phyloP scores from a whole-genome alignment of 2,113 vertebrate species.

The Condylura cristata region DNA sequence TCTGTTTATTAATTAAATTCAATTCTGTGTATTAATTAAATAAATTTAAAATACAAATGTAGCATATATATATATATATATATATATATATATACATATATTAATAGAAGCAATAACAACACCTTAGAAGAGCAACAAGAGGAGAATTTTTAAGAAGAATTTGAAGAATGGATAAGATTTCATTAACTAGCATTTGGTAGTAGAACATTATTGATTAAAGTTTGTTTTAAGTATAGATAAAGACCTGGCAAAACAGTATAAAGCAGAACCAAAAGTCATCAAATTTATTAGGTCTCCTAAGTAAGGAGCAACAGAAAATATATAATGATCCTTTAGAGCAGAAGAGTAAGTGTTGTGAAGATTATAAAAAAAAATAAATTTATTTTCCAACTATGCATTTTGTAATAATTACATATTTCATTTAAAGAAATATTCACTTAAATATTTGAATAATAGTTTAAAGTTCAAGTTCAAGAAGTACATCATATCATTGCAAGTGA shows the following conservation, averaged over 20 bases:
- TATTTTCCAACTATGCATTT: background rate
- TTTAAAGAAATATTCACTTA: no score
- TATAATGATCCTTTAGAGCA: background rate
- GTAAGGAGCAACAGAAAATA: background rate
- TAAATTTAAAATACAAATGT: constrained; percentile 4
- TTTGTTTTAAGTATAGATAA: background rate
- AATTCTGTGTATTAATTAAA: no score
- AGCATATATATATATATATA: no score
- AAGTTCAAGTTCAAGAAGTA: background rate
- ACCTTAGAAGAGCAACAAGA: background rate
- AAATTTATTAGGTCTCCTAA: background rate
- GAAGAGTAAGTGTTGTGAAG: background rate
- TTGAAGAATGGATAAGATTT: background rate
- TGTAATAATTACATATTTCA: background rate
- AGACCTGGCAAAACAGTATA: background rate
- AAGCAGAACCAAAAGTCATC: background rate
- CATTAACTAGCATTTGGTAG: background rate
- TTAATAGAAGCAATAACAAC: background rate
- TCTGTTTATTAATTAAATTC: no score
- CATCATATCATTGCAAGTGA: background rate
- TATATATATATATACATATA: no score
- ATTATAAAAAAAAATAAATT: background rate
- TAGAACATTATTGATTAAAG: background rate
- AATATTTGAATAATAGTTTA: background rate
- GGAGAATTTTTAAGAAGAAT: background rate